Evolutionary conservation across 2,888 invertebrate genomes (phyloP), one percentile per base, ranked within the genome.

Genomic region (Drosophila multiciliata): DNA sequence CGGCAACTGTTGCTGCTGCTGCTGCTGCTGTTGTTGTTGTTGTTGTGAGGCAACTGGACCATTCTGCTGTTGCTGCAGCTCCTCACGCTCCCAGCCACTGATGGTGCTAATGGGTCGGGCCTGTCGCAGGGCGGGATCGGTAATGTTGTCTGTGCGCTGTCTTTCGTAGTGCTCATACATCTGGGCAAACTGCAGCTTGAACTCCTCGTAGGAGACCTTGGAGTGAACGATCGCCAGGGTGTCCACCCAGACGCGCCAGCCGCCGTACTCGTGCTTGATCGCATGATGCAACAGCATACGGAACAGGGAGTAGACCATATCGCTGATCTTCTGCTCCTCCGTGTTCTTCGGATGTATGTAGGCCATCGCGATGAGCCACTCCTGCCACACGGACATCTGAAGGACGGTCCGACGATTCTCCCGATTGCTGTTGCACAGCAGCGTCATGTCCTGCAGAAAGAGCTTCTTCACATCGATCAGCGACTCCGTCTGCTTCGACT

Each of bases 311-410:
- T 99, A 99, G 45, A 99, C 99, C 97, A 99, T 98, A 92, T 99
- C 99, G 0, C 98, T 98, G 63, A 99, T 97, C 93, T 98, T 98
- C 92, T 98, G 98, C 91, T 99, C 98, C 91, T 99, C 98, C 0
- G 96, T 96, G 87, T 96, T 98, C 93, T 97, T 97, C 0, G 99
- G 99, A 93, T 99, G 99, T 79, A 99, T 98, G 93, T 99, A 99
- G 33, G 99, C 98, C 96, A 98, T 96, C 7, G 99, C 99, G 86
- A 99, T 99, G 15, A 99, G 94, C 99, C 99, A 99, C 91, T 99
- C 99, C 93, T 98, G 98, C 99, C 99, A 99, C 1, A 99, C 99
- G 0, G 99, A 99, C 99, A 99, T 99, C 94, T 99, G 99, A 49
- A 99, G 94, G 17, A 99, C 98, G 0, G 99, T 99, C 87, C 99